Base-by-base conservation (phyloP, 2,888 invertebrate species). In the Drosophila limbata region DNA sequence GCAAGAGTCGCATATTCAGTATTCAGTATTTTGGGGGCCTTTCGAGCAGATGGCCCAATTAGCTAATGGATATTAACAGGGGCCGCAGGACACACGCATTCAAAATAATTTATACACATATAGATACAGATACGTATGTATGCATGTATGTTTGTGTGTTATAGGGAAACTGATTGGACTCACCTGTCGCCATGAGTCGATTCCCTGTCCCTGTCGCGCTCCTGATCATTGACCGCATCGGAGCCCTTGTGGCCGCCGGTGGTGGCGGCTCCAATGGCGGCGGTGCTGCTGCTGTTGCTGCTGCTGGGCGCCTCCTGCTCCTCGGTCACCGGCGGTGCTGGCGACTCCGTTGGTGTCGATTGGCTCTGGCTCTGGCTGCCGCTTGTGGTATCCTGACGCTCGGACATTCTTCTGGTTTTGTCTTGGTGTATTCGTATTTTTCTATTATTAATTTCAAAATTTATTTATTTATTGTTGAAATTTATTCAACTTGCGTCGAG, bases 1-100 rank as follows among this genome's bases (percentile, higher is more conserved):
- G 59, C 44, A 45, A 44, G 28, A 44, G 37, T 44, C 52, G 45
- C 48, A 59, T 57, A 47, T 13, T 35, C 35, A 28, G 25, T 28
- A 28, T 8, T 28, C 2, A 28, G 13, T 13, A 37, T 60, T 74
- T 56, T 15, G 15, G 19, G 11, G 53, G 53, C 47, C 47, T 42
- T 53, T 56, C 40, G 57, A 57, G 50, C 78, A 68, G 78, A 69
- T 78, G 74, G 74, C 68, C 70, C 79, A 81, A 84, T 86, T 83
- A 87, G 84, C 82, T 87, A 83, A 83, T 84, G 82, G 79, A 73
- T 79, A 77, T 84, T 76, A 73, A 77, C 79, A 76, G 44, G 67
- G 66, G 61, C 19, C 28, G 57, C 63, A 56, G 63, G 50, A 50
- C 17, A 60, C 40, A 59, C 59, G 62, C 61, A 64, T 62, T 35